These are phyloP conservation scores for Nipponacmea schrenckii DNA, from an alignment of 2,888 invertebrate species.

Conservation along the genomic window DNA sequence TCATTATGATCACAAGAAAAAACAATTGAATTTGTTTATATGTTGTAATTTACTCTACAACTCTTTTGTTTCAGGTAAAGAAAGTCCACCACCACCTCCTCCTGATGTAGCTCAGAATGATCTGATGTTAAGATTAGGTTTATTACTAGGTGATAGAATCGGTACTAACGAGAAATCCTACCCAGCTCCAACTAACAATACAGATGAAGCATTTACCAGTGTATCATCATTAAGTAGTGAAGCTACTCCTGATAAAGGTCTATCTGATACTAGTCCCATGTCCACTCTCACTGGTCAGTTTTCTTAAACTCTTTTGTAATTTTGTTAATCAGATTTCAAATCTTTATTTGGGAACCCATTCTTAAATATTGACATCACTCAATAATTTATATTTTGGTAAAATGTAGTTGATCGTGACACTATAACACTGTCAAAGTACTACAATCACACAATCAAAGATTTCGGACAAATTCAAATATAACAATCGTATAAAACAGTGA, in stretches of 20 bases:
- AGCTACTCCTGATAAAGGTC: slow-evolving; percentile 76
- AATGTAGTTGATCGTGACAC: too few species aligned
- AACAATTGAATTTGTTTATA: too few species aligned
- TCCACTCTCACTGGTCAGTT: slow-evolving; percentile 81
- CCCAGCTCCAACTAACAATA: slow-evolving; percentile 29
- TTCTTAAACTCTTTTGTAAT: not conserved
- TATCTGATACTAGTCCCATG: slow-evolving; percentile 88
- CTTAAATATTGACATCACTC: too few species aligned
- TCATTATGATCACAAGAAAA: too few species aligned
- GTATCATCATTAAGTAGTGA: slow-evolving; percentile 73
- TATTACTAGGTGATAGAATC: slow-evolving; percentile 81
- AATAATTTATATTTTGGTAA: too few species aligned
- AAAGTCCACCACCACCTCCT: slow-evolving; percentile 63
- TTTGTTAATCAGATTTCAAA: too few species aligned
- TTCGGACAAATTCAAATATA: too few species aligned
- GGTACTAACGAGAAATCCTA: slow-evolving; percentile 11
- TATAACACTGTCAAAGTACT: too few species aligned
- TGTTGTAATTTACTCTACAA: too few species aligned
- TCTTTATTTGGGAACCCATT: too few species aligned
- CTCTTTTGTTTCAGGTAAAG: slow-evolving; percentile 31
- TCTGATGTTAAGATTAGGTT: slow-evolving; percentile 83
- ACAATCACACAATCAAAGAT: too few species aligned
- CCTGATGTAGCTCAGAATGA: slow-evolving; percentile 77
- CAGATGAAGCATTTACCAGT: slow-evolving; percentile 70
- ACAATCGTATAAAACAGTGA: too few species aligned